phyloP scores from a whole-genome alignment of 1,140 invertebrate genomes.

The Aphaenogaster floridana region DNA sequence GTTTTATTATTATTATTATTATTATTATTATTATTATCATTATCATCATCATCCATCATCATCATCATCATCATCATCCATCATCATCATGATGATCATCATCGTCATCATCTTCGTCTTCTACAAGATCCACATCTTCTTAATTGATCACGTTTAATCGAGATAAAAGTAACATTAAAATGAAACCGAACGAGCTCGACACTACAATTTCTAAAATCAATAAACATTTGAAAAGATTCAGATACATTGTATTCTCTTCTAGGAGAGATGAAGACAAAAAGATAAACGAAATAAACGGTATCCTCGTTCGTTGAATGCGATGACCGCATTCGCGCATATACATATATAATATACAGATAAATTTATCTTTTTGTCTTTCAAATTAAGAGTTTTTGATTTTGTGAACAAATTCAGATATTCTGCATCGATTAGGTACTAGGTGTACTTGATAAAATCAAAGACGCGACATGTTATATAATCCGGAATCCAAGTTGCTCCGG shows the following conservation, averaged over 20 bases:
- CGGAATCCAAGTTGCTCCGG: not conserved
- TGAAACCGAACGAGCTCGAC: slow-evolving; percentile 45
- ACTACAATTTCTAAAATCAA: not conserved
- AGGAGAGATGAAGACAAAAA: not conserved
- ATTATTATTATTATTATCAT: too few species aligned
- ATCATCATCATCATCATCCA: slow-evolving; percentile 16
- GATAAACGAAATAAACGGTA: not conserved
- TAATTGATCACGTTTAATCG: slow-evolving; percentile 61
- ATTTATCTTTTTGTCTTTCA: not conserved
- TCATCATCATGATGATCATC: not conserved
- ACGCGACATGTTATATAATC: not conserved
- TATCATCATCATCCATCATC: too few species aligned
- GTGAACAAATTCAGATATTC: not conserved
- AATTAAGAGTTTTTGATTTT: not conserved
- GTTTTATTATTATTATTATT: slow-evolving; percentile 34
- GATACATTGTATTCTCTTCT: not conserved
- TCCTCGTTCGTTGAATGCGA: not conserved
- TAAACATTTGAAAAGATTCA: not conserved
- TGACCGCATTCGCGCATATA: not conserved
- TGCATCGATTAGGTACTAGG: not conserved
- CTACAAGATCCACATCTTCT: slow-evolving; percentile 64
- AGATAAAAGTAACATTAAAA: slow-evolving; percentile 21
- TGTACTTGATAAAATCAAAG: not conserved
- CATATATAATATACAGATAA: not conserved
- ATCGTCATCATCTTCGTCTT: slow-evolving; percentile 27